Percentiles rank a stretch among this genome's conserved stretches.
Conservation (phyloP, 2,888 invertebrate species). For the Drosophila lacicola region DNA sequence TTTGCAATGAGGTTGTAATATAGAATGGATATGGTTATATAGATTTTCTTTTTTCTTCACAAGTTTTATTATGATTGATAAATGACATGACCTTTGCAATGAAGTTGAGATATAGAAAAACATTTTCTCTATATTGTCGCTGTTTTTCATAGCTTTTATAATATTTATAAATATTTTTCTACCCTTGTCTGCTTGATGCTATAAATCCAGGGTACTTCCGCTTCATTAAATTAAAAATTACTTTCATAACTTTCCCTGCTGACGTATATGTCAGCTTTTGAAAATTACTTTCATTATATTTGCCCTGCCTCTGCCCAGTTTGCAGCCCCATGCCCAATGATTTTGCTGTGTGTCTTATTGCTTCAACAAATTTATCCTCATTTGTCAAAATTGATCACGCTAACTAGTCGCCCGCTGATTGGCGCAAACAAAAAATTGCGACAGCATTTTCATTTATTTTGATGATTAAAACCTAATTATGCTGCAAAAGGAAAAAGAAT, state of each 20-base stretch:
- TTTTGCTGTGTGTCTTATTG: conserved; percentile 18
- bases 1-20: background rate
- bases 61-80: too few species aligned
- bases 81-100: too few species aligned
- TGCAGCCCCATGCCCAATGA: background rate
- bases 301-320: background rate
- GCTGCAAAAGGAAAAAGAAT: conserved; percentile 32
- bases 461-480: conserved; percentile 79
- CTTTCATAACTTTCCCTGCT: conserved; percentile 11
- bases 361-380: conserved; percentile 43
- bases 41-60: too few species aligned
- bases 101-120: background rate
- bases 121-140: background rate
- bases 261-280: conserved; percentile 28
- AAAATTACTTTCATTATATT: conserved; percentile 50
- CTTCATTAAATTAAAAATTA: conserved; percentile 18
- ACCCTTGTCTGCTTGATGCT: background rate
- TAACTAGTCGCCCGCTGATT: conserved; percentile 49
- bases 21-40: too few species aligned
- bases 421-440: conserved; percentile 42
- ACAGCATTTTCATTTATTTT: conserved; percentile 41
- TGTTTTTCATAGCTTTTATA: background rate
- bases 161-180: background rate
- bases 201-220: conserved; percentile 6
- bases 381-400: conserved; percentile 71